Percentiles rank a stretch among this genome's conserved stretches.
These are phyloP conservation scores for Columba janthina DNA, from an alignment of 2,113 vertebrate genomes.

Conservation along the genomic window DNA sequence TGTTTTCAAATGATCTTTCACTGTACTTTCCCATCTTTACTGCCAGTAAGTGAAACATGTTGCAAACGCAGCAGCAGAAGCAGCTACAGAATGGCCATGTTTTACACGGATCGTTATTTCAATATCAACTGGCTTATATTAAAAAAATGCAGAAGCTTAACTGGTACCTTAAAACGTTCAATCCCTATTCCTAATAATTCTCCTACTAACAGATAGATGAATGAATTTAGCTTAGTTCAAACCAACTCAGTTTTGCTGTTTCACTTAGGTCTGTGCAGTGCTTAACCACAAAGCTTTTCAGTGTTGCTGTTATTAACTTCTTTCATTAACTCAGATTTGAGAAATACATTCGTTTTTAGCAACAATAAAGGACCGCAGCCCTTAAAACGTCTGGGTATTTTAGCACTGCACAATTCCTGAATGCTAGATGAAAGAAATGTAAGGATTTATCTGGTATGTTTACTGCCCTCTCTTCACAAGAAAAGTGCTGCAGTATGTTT, in stretches of 20 bases:
- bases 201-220: slow-evolving; percentile 8
- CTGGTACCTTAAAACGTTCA: slow-evolving; percentile 14
- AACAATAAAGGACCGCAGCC: slow-evolving; percentile 69
- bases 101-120: slow-evolving; percentile 1
- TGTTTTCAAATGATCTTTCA: slow-evolving; percentile 43
- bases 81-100: slow-evolving; percentile 47
- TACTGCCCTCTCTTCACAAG: slow-evolving; percentile 62
- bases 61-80: not conserved
- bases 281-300: slow-evolving; percentile 59
- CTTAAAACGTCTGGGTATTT: slow-evolving; percentile 76
- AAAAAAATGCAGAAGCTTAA: slow-evolving; percentile 40
- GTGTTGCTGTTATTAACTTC: slow-evolving; percentile 64
- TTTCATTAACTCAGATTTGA: slow-evolving; percentile 74
- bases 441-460: slow-evolving; percentile 69
- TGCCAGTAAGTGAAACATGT: slow-evolving; percentile 44
- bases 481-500: slow-evolving; percentile 52
- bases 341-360: slow-evolving; percentile 70
- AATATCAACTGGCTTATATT: not conserved
- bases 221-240: slow-evolving; percentile 34
- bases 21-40: slow-evolving; percentile 29
- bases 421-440: slow-evolving; percentile 54
- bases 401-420: slow-evolving; percentile 68
- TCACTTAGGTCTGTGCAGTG: not conserved
- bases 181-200: slow-evolving; percentile 23
- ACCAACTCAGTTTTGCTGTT: slow-evolving; percentile 1